Percentiles rank a stretch among this genome's conserved stretches.
Conservation (phyloP, 2,888 invertebrate genomes). For the Xestoiulus laeticollis region DNA sequence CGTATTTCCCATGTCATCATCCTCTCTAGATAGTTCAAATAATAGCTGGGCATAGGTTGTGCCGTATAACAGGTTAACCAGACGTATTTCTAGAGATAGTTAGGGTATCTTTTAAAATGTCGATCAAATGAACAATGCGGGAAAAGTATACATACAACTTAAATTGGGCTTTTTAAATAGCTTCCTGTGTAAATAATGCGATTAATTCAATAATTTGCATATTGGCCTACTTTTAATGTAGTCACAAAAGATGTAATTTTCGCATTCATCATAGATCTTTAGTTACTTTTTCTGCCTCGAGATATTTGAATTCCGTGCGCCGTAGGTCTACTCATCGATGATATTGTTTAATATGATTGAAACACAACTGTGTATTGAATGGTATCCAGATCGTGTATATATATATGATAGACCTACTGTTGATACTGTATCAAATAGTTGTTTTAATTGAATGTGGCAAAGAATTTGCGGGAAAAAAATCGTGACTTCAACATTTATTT, state of each 20-base stretch:
- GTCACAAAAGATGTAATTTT: neutral
- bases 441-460: neutral
- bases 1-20: neutral
- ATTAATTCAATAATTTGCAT: conserved; percentile 7
- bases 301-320: neutral
- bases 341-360: neutral
- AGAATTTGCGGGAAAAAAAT: neutral
- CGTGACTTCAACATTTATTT: conserved; percentile 28
- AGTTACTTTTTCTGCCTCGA: neutral
- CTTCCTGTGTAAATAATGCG: neutral
- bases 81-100: neutral
- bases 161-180: conserved; percentile 8
- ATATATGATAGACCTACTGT: neutral
- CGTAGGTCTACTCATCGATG: neutral
- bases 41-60: neutral
- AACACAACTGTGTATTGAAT: neutral
- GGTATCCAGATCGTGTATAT: neutral
- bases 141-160: neutral
- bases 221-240: neutral
- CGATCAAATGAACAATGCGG: neutral
- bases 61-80: neutral
- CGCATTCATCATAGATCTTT: neutral
- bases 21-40: neutral
- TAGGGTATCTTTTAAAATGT: neutral
- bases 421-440: neutral